Evolutionary conservation across 30 jellyfish, hydroid and myxozoan genomes (phyloP), one percentile per base, ranked within the genome.

Genomic region (Turritopsis dohrnii): DNA sequence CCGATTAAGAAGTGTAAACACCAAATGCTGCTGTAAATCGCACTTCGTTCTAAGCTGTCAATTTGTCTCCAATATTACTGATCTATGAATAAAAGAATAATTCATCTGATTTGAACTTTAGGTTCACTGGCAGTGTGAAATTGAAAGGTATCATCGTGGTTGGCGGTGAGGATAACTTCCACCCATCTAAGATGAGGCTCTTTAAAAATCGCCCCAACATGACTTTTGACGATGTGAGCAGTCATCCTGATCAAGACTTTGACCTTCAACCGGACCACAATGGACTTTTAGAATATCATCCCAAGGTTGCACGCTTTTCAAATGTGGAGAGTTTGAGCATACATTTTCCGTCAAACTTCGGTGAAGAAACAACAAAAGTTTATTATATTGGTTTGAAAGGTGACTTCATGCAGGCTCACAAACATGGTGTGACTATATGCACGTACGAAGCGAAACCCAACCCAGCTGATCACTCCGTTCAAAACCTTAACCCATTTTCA

Each of bases 361-460:
- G 98, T 13, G 96, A 85, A 76, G 96, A 92, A 18, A 22, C 92
- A 21, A 83, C 96, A 7, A 85, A 73, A 25, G 82, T 92, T 22
- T 92, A 92, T 83, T 92, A 92, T 72, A 92, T 92, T 81, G 98
- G 98, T 18, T 79, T 92, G 71, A 92, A 92, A 81, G 98, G 98
- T 0, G 98, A 92, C 23, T 92, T 83, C 74, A 84, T 91, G 72
- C 74, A 92, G 95, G 96, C 98, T 21, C 98, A 92, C 76, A 92
- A 84, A 81, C 98, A 92, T 72, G 98, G 98, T 65, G 98, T 92
- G 7, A 92, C 98, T n/a, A 92, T 92, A 26, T 92, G 98, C 76
- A 88, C 95, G 22, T 92, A 92, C 72, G 98, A 92, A 82, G 95
- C 98, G 31, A 88, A 89, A 79, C 89, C 98, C 8, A 92, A 92